phyloP scores from a whole-genome alignment of 2,113 vertebrate species.

The Dipodomys spectabilis region DNA sequence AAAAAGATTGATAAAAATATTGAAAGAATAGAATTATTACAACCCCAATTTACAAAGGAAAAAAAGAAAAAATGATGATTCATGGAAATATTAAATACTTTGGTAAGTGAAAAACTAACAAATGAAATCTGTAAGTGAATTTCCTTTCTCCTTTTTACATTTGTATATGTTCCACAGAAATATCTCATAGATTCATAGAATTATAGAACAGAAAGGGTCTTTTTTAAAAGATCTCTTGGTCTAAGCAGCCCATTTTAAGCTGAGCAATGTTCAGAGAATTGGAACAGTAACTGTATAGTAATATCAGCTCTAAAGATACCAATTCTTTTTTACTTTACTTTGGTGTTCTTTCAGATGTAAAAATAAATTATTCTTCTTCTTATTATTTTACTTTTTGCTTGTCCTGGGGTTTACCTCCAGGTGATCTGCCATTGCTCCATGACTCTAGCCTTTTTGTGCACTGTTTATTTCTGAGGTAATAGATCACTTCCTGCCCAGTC shows the following conservation, averaged over 20 bases:
- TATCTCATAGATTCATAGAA: neutral
- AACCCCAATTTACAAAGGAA: neutral
- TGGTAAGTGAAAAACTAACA: neutral
- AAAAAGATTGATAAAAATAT: neutral
- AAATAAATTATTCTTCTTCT: neutral
- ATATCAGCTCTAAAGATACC: neutral
- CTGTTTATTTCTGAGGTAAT: too few species aligned
- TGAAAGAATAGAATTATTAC: neutral
- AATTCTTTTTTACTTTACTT: neutral
- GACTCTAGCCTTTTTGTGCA: too few species aligned
- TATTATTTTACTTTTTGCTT: too few species aligned
- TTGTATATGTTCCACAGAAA: constrained; percentile 19
- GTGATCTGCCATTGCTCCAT: too few species aligned
- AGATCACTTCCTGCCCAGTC: too few species aligned
- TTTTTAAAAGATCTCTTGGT: neutral
- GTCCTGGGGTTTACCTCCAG: too few species aligned
- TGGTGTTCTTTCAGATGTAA: neutral
- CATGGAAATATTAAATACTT: neutral
- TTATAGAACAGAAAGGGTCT: neutral
- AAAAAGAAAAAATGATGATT: neutral
- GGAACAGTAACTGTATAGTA: neutral
- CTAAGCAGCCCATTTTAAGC: neutral
- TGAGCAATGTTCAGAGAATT: neutral
- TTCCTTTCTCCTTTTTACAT: neutral
- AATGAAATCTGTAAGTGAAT: neutral